Conservation (phyloP, 2,888 invertebrate genomes). For the Dendrolimus houi region DNA sequence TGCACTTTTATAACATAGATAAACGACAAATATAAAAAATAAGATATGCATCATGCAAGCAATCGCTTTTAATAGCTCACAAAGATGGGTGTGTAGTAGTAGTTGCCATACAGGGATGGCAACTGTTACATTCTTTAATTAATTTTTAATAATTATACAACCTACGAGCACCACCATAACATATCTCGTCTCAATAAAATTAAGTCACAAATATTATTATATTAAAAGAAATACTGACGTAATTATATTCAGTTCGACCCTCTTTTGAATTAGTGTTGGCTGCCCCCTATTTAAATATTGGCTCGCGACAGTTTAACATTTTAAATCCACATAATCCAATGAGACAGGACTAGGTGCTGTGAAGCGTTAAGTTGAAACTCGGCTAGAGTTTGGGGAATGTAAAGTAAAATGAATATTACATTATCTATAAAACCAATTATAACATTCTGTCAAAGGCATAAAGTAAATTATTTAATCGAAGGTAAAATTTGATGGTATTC, state of each 20-base stretch:
- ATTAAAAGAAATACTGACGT: neutral
- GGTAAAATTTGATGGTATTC: too few relatives aligned
- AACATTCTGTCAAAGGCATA: neutral
- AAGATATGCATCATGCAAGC: too few relatives aligned
- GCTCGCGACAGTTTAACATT: constrained; percentile 52
- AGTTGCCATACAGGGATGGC: too few relatives aligned
- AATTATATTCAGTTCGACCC: constrained; percentile 16
- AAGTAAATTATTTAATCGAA: neutral
- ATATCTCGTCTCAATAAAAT: neutral
- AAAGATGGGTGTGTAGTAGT: too few relatives aligned
- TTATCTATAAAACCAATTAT: constrained; percentile 8
- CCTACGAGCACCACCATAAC: too few relatives aligned
- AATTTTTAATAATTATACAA: too few relatives aligned
- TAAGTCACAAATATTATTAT: neutral
- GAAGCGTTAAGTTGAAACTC: constrained; percentile 36
- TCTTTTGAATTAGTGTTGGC: constrained; percentile 37
- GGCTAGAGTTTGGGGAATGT: constrained; percentile 20
- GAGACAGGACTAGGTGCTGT: constrained; percentile 43
- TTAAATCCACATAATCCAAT: constrained; percentile 65
- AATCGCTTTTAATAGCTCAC: too few relatives aligned
- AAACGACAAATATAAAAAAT: too few relatives aligned
- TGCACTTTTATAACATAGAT: too few relatives aligned
- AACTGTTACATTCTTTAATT: too few relatives aligned
- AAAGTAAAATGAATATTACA: constrained; percentile 22
- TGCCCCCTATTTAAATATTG: constrained; percentile 46